Conservation (phyloP, 2,113 vertebrate species). For the Halcyon malimbica region DNA sequence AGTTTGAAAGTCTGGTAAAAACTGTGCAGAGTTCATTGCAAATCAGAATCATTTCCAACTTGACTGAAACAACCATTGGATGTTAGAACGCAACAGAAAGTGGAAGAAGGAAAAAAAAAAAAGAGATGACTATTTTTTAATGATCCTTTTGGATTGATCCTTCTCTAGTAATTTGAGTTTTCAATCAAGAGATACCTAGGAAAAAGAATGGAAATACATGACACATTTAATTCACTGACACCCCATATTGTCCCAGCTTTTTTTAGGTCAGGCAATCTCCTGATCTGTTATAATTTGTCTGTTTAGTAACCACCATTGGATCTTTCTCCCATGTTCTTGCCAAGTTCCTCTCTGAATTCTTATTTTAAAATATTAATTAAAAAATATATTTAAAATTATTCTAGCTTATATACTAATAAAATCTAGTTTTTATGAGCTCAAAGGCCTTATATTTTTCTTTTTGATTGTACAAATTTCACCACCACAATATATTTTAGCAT, state of each 20-base stretch:
- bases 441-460: not conserved
- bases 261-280: not conserved
- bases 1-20: not conserved
- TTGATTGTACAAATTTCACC: not conserved
- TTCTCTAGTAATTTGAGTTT: not conserved
- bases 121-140: accelerated
- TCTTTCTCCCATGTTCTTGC: not conserved
- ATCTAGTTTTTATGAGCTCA: not conserved
- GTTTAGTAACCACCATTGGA: not conserved
- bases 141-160: not conserved
- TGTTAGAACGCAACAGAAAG: not conserved
- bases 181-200: not conserved
- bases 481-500: not conserved
- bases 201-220: not conserved
- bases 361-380: not conserved
- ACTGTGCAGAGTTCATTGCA: not conserved
- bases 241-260: not conserved
- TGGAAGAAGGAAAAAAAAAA: not conserved
- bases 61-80: not conserved
- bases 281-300: not conserved
- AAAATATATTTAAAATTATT: not conserved
- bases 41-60: not conserved
- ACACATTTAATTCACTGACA: not conserved
- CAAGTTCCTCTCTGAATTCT: not conserved
- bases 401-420: not conserved